phyloP scores from a whole-genome alignment of 2,888 invertebrate genomes.

The Drosophila bunnanda region DNA sequence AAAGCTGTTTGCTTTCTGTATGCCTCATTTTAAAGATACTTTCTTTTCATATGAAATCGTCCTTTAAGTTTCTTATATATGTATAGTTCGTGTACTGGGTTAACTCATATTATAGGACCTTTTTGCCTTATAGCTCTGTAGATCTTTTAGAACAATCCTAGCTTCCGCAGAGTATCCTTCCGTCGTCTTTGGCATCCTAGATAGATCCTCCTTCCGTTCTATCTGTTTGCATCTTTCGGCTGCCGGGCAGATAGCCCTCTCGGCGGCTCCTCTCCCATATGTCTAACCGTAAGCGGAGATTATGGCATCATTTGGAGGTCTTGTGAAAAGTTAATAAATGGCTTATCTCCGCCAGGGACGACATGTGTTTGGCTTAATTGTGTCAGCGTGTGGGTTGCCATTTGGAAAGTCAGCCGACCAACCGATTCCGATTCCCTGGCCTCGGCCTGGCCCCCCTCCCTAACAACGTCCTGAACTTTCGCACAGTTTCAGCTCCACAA shows the following conservation, averaged over 20 bases:
- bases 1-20: not conserved
- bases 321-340: slow-evolving; percentile 82
- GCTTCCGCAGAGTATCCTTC: slow-evolving; percentile 13
- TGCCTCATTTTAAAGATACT: not conserved
- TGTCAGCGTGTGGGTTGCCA: slow-evolving; percentile 77
- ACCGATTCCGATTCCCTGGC: slow-evolving; percentile 6
- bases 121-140: not conserved
- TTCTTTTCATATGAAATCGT: no score
- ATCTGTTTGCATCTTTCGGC: slow-evolving; percentile 43
- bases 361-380: slow-evolving; percentile 82
- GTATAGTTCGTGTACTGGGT: no score
- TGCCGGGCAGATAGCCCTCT: slow-evolving; percentile 42
- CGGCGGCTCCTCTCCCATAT: slow-evolving; percentile 60
- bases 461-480: slow-evolving; percentile 64
- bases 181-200: not conserved
- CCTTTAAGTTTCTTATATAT: no score
- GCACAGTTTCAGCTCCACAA: slow-evolving; percentile 64
- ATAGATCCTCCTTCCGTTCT: slow-evolving; percentile 25
- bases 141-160: not conserved
- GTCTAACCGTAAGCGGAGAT: slow-evolving; percentile 81
- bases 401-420: slow-evolving; percentile 64
- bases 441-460: not conserved
- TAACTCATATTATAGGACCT: no score
- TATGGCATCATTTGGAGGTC: slow-evolving; percentile 79
- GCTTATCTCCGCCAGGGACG: slow-evolving; percentile 72